Evolutionary conservation across 2,113 vertebrate genomes (phyloP).

Genomic region (Lasiurus borealis): DNA sequence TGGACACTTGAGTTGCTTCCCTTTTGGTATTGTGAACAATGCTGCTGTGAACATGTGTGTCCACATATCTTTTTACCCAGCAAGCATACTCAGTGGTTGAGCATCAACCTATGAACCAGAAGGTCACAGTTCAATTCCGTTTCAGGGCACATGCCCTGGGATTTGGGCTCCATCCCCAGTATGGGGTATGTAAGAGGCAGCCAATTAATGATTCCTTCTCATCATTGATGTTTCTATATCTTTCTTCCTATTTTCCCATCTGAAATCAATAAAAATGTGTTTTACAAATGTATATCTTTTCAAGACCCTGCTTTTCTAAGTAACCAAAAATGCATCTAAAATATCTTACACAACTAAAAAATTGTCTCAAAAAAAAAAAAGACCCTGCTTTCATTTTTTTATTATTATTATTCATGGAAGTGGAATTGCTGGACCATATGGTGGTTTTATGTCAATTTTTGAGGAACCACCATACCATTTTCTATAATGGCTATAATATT

Average conservation of each 20-base stretch:
- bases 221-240: too few relatives aligned
- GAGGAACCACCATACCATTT: not conserved
- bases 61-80: not conserved
- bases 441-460: not conserved
- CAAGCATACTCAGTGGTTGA: too few relatives aligned
- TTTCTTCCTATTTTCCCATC: too few relatives aligned
- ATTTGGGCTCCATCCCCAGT: too few relatives aligned
- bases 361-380: not conserved
- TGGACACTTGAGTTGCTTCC: not conserved
- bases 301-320: not conserved
- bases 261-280: too few relatives aligned
- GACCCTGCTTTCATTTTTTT: not conserved
- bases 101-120: too few relatives aligned
- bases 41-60: not conserved
- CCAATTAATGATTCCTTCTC: too few relatives aligned
- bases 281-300: not conserved
- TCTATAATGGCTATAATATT: not conserved
- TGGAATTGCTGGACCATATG: not conserved
- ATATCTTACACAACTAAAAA: not conserved
- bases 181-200: too few relatives aligned
- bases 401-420: not conserved
- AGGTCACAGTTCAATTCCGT: too few relatives aligned
- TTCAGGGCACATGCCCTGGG: too few relatives aligned
- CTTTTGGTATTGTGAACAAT: not conserved
- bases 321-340: not conserved